These are phyloP conservation scores for Palloptera scutellata DNA, from an alignment of 2,888 invertebrate species.

Conservation along the genomic window DNA sequence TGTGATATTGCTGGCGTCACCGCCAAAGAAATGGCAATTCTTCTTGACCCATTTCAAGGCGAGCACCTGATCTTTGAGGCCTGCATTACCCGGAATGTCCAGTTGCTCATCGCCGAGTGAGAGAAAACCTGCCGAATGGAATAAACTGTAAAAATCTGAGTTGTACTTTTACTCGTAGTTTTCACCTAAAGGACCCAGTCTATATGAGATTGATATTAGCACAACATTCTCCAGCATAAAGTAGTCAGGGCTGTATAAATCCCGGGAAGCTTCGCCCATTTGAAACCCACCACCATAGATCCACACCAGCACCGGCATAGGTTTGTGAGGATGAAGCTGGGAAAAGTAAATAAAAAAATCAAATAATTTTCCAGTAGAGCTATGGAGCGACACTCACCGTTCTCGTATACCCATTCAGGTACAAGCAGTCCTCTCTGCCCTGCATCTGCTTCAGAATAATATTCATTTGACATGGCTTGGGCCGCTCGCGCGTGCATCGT, in stretches of 20 bases:
- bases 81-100: constrained; percentile 67
- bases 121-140: constrained; percentile 61
- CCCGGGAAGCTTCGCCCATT: constrained; percentile 64
- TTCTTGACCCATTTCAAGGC: constrained; percentile 67
- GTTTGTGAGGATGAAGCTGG: constrained; percentile 54
- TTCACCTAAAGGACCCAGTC: constrained; percentile 64
- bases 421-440: constrained; percentile 68
- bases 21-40: constrained; percentile 66
- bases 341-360: background rate
- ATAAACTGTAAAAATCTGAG: background rate
- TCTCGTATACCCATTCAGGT: constrained; percentile 65
- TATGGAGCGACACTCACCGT: constrained; percentile 46
- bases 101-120: constrained; percentile 64
- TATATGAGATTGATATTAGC: constrained; percentile 65
- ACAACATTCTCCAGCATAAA: constrained; percentile 66
- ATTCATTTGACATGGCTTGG: constrained; percentile 60
- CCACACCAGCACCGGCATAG: constrained; percentile 65
- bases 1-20: constrained; percentile 66
- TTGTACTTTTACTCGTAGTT: background rate
- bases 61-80: constrained; percentile 67
- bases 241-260: constrained; percentile 65
- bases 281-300: constrained; percentile 67
- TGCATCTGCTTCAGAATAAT: constrained; percentile 59
- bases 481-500: constrained; percentile 61
- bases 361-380: background rate